Conservation (phyloP, 1,140 invertebrate genomes). For the Listronotus oregonensis region DNA sequence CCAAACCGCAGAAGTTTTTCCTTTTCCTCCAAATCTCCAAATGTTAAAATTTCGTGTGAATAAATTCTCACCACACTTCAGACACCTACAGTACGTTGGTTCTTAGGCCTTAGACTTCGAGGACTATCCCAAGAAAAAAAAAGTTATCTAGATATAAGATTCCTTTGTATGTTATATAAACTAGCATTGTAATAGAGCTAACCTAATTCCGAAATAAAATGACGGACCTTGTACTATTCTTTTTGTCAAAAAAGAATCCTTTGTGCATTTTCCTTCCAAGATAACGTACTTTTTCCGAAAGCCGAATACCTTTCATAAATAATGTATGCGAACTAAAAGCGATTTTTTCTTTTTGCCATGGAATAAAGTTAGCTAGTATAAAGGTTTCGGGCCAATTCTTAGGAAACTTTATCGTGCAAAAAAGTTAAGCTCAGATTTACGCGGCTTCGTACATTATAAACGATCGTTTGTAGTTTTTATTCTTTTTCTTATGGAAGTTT, state of each 20-base stretch:
- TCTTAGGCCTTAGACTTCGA: too few relatives aligned
- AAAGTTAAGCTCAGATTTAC: conserved; percentile 15
- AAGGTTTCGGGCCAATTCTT: conserved; percentile 15
- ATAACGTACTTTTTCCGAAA: conserved; percentile 3
- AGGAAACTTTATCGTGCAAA: conserved; percentile 11
- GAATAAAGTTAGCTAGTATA: conserved; percentile 16
- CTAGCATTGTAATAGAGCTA: too few relatives aligned
- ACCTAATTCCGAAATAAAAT: too few relatives aligned
- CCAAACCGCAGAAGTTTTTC: too few relatives aligned
- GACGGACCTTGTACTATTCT: too few relatives aligned
- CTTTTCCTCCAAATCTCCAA: too few relatives aligned
- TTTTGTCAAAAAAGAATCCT: not conserved
- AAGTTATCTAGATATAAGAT: too few relatives aligned
- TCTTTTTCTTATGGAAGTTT: conserved; percentile 11
- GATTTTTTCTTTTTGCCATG: conserved; percentile 7
- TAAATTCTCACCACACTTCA: too few relatives aligned
- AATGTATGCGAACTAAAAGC: conserved; percentile 17
- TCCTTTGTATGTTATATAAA: too few relatives aligned
- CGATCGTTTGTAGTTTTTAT: conserved; percentile 12
- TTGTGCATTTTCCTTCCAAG: conserved; percentile 6
- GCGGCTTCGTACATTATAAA: conserved; percentile 14
- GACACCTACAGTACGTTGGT: too few relatives aligned
- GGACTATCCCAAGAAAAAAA: too few relatives aligned
- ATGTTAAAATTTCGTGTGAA: too few relatives aligned
- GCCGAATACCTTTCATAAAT: conserved; percentile 12